Evolutionary conservation across 1,140 invertebrate species (phyloP), one percentile per base, ranked within the genome.

Genomic region (Aplysia californica): DNA sequence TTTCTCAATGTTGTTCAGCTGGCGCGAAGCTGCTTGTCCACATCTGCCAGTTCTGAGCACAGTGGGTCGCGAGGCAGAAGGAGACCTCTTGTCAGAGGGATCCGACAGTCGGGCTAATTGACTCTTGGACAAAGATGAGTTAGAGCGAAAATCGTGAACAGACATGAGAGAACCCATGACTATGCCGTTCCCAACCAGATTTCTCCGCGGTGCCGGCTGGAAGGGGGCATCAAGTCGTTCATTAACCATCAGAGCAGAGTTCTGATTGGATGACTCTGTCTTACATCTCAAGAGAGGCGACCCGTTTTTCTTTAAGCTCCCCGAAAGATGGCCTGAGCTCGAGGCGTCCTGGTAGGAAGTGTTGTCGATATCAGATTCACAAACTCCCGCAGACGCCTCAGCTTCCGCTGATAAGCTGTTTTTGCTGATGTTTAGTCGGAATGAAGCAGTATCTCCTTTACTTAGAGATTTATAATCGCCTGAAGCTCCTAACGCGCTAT

Each of bases 281-380:
- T 65, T 33, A 65, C 3, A 26, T 35, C 3, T 29, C n/a, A n/a
- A 35, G 6, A 31, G 39, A 26, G 58, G 15, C 6, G 58, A 61
- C 29, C 58, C 58, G 26, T 18, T 61, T 18, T 61, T 61, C 10
- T 61, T 26, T 21, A 26, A 21, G 26, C 6, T 6, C 10, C 15
- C 26, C 29, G 10, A 61, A 18, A 10, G 10, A 26, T 61, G 10
- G 29, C 18, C 29, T 61, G 58, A 61, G 26, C 29, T 10, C 15
- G 10, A 10, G 44, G 10, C 64, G 29, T 10, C 15, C 5, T 29
- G 15, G 29, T 69, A 69, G 39, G 35, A n/a, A 4, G 67, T 41
- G 39, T 69, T 69, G 39, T 69, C 67, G 3, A 69, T 29, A 69
- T 69, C 67, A 18, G 67, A 69, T 26, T 69, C 67, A 31, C 15